Evolutionary conservation across 2,888 invertebrate genomes (phyloP), one percentile per base, ranked within the genome.

Genomic region (Lucinisca nassula): DNA sequence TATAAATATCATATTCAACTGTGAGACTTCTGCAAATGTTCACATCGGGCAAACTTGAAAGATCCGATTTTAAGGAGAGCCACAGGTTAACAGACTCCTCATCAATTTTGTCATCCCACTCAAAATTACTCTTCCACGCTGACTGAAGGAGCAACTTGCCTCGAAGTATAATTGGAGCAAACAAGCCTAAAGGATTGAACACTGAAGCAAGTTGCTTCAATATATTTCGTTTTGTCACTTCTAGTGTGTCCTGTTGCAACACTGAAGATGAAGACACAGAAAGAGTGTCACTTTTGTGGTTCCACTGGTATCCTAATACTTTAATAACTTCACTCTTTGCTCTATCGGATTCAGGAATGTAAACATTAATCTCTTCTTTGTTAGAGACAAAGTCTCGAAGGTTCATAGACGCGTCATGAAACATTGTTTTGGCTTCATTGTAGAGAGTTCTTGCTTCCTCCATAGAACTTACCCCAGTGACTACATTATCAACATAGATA

Each of bases 291-390:
- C 30, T 30, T 32, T 72, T 24, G n/a, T 30, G 51, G 38, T 81
- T 27, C 85, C 81, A 85, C 35, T 37, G 51, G 38, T 58, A 58
- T 0, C 85, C 85, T 49, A 85, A 38, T 3, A 82, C 45, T 27
- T 61, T 67, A 0, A 38, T 38, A 3, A 21, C 10, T 17, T 75
- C 45, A 37, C 30, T 35, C 3, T 55, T 27, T 10, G 55, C 58
- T 45, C 30, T 4, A n/a, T 80, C 75, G 35, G 10, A 17, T 3
- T 0, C n/a, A n/a, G 30, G 21, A 17, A 75, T 80, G n/a, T 24
- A 6, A 12, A 38, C 27, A 1, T 32, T 74, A 21, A 84, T 21
- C 30, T 73, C 49, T n/a, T 35, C 12, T 37, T 45, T 45, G 37
- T 79, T 84, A 27, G 79, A 73, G 37, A 38, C n/a, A 70, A 30